Conservation (phyloP, 1,140 invertebrate genomes). For the Leptinotarsa texana region DNA sequence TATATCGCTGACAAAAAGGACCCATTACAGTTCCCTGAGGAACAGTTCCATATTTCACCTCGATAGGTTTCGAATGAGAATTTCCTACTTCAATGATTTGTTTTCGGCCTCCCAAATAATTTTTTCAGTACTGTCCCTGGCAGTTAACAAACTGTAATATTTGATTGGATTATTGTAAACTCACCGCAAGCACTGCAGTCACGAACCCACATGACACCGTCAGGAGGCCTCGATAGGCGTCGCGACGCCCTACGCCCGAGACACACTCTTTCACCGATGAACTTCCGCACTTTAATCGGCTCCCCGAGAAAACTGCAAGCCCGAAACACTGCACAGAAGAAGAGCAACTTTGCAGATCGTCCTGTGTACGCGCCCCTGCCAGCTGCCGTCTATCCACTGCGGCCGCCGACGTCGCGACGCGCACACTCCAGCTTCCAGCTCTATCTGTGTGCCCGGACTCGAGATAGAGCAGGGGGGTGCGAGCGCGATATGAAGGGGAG, state of each 20-base stretch:
- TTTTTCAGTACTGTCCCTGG: too few species aligned
- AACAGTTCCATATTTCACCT: too few species aligned
- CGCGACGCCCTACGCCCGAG: neutral
- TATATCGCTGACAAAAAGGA: too few species aligned
- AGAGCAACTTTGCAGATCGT: slow-evolving; percentile 34
- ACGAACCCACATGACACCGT: slow-evolving; percentile 1
- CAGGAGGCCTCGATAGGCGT: neutral
- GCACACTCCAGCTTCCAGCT: slow-evolving; percentile 50
- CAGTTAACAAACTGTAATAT: too few species aligned
- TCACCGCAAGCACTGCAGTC: slow-evolving; percentile 12
- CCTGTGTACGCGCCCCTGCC: slow-evolving; percentile 41
- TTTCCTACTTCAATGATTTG: too few species aligned
- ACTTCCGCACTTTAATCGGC: neutral
- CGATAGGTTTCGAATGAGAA: too few species aligned
- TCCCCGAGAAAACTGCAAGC: neutral
- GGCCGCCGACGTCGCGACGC: slow-evolving; percentile 46
- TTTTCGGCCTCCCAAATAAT: too few species aligned
- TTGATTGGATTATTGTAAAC: neutral
- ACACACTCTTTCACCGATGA: neutral
- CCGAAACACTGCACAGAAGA: slow-evolving; percentile 18
- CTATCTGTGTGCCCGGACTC: slow-evolving; percentile 47
- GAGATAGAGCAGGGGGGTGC: slow-evolving; percentile 40
- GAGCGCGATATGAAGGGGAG: neutral
- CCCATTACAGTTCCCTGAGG: too few species aligned
- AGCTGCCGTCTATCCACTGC: slow-evolving; percentile 45